Conservation (phyloP, 92 coral and sea anemone genomes). For the Ricordea florida region DNA sequence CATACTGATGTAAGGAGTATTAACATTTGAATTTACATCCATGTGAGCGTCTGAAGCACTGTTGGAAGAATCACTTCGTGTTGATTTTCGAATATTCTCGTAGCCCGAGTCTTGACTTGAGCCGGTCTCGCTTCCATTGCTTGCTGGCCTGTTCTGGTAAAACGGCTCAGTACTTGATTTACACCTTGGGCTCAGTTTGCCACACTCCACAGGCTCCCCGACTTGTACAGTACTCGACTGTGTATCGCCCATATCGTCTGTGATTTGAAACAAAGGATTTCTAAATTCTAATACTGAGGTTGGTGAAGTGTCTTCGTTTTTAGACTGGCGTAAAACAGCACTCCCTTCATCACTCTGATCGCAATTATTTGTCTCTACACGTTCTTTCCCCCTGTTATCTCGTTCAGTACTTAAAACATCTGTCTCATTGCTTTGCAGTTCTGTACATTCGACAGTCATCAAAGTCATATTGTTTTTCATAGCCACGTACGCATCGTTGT, state of each 20-base stretch:
- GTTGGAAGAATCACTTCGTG: conserved; percentile 8
- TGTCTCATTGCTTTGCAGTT: not conserved
- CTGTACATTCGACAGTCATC: not conserved
- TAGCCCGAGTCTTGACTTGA: conserved; percentile 41
- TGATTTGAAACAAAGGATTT: conserved; percentile 26
- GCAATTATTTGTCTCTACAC: not conserved
- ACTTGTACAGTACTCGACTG: not conserved
- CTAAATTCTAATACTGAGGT: conserved; percentile 32
- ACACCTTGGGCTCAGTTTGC: conserved; percentile 17
- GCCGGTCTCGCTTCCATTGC: conserved; percentile 19
- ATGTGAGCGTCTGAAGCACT: conserved; percentile 4
- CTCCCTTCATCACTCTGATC: not conserved
- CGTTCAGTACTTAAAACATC: conserved; percentile 16
- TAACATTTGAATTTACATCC: not conserved
- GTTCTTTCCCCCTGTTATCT: not conserved
- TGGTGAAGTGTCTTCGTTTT: conserved; percentile 10
- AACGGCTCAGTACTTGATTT: conserved; percentile 30
- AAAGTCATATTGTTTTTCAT: conserved; percentile 54
- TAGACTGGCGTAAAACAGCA: not conserved
- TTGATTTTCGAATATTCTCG: conserved; percentile 41
- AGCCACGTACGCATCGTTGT: conserved; percentile 58
- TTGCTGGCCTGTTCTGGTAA: conserved; percentile 44
- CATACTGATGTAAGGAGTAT: not conserved
- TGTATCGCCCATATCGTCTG: not conserved
- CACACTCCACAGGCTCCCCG: conserved; percentile 6